Evolutionary conservation across 2,797 vertebrate genomes (phyloP).

Genomic region (Myioborus miniatus): DNA sequence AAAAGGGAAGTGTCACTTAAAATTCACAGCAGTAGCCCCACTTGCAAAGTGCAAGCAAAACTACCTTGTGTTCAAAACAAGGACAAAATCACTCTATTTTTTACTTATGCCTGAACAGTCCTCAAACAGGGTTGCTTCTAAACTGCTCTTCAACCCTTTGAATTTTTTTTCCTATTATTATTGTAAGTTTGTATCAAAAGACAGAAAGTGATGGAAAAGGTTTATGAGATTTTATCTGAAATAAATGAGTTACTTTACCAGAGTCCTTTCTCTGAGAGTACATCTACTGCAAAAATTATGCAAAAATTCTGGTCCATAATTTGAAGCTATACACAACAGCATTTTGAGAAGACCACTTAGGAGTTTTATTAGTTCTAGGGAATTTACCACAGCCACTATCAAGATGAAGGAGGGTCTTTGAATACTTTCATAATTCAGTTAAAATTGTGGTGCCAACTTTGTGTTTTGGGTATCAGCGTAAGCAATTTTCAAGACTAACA

Average conservation of each 20-base stretch:
- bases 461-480: conserved; percentile 2
- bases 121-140: neutral
- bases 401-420: neutral
- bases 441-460: neutral
- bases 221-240: conserved; percentile 33
- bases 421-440: neutral
- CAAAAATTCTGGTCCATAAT: conserved; percentile 18
- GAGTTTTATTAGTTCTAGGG: neutral
- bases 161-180: neutral
- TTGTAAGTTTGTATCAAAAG: neutral
- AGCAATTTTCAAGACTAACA: conserved; percentile 27
- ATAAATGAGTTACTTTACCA: conserved; percentile 1
- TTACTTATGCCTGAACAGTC: neutral
- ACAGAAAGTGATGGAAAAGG: neutral
- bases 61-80: neutral
- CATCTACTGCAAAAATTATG: neutral
- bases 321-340: conserved; percentile 24
- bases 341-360: neutral
- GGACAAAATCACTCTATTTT: neutral
- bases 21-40: neutral
- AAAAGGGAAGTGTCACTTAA: neutral
- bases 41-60: neutral
- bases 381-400: neutral
- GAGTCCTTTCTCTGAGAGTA: neutral
- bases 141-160: neutral